Evolutionary conservation across 2,888 invertebrate species (phyloP), one percentile per base, ranked within the genome.

Genomic region (Carabus problematicus): DNA sequence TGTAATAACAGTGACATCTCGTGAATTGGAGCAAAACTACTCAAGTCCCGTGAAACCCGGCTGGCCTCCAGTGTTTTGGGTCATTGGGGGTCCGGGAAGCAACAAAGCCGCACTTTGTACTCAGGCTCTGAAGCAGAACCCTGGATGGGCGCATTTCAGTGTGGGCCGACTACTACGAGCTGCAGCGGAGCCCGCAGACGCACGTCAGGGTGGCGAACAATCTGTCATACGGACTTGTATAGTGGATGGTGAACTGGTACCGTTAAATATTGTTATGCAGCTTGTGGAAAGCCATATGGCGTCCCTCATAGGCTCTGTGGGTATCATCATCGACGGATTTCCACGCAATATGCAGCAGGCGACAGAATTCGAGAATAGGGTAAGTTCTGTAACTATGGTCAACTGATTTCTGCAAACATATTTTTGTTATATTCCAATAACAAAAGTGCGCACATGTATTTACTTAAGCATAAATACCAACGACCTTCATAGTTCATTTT

Each of bases 311-410:
- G 88, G 87, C 7, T 88, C 88, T 18, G 85, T 86, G 70, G 97
- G 97, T 3, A 89, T 97, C 70, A 88, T 98, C 69, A 88, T 99
- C 66, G 98, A 98, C 77, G 98, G 98, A 0, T 98, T 93, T 80
- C 98, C 98, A 0, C 85, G 98, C 67, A 95, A 97, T 77, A 84
- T 95, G 79, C 89, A 90, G 59, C 98, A 98, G 84, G 91, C 94
- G 74, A 87, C 89, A 63, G 88, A 90, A 77, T 98, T 98, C 80
- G 94, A 98, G 82, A 88, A 86, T 68, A 94, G 95, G 89, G 97
- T 97, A 76, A 78, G 78, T 68, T 11, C n/a, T 56, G 18, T 9
- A 29, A 29, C 29, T 29, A 29, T 29, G 29, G n/a, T n/a, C n/a
- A n/a, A n/a, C n/a, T n/a, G n/a, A n/a, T 29, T 29, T 29, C 29